phyloP scores from a whole-genome alignment of 2,888 invertebrate species.

The Synergus umbraculus region DNA sequence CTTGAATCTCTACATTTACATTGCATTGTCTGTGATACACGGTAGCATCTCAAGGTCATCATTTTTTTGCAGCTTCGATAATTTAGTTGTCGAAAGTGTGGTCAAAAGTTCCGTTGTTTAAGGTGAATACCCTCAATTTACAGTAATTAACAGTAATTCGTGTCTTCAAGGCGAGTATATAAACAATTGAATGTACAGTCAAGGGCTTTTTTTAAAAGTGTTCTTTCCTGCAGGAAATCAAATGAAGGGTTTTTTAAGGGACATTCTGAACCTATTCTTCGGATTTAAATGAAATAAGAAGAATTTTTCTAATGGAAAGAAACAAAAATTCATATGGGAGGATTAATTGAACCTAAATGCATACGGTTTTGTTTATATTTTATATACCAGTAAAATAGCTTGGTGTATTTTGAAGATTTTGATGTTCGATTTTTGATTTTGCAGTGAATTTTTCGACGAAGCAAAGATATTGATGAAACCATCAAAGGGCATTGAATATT shows the following conservation, averaged over 20 bases:
- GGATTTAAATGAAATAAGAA: background rate
- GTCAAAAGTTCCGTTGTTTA: background rate
- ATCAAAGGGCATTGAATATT: background rate
- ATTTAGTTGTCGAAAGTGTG: background rate
- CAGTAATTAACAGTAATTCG: background rate
- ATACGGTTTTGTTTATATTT: background rate
- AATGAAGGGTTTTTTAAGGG: background rate
- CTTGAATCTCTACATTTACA: background rate
- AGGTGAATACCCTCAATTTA: background rate
- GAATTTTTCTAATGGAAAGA: background rate
- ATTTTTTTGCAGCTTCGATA: background rate
- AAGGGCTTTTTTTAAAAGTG: background rate
- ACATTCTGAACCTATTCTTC: background rate
- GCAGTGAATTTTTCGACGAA: background rate
- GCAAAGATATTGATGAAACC: background rate
- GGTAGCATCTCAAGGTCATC: slow-evolving; percentile 3
- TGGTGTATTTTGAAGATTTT: background rate
- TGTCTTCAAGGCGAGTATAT: background rate
- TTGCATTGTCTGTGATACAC: background rate
- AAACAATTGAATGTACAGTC: background rate
- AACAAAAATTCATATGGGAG: background rate
- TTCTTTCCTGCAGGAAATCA: background rate
- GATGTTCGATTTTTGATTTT: too few relatives aligned
- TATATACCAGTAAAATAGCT: too few relatives aligned
- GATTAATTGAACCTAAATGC: background rate